Conservation (phyloP, 2,113 vertebrate genomes). For the Buteo buteo region DNA sequence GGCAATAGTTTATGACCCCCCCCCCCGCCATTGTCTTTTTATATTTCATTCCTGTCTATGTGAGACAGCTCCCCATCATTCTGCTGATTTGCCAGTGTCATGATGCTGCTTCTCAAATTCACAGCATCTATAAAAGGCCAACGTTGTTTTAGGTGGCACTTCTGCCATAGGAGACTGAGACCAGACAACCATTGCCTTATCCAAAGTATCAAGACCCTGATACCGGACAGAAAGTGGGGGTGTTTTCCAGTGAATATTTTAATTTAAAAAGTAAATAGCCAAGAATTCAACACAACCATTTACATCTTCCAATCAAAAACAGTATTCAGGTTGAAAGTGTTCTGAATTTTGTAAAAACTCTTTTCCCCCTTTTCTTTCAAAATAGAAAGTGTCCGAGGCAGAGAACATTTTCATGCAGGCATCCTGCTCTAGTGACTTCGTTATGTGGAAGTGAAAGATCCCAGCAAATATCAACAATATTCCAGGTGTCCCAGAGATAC, state of each 20-base stretch:
- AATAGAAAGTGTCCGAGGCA: rapidly evolving
- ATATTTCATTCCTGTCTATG: not conserved
- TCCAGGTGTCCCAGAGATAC: not conserved
- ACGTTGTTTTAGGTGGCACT: not conserved
- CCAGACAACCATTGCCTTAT: not conserved
- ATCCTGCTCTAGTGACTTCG: not conserved
- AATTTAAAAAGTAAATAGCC: not conserved
- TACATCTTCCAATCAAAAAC: not conserved
- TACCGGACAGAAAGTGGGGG: rapidly evolving
- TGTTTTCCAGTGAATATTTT: not conserved
- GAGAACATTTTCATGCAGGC: not conserved
- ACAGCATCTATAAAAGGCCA: not conserved
- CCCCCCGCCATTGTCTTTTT: not conserved
- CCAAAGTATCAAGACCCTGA: not conserved
- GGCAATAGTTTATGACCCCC: not conserved
- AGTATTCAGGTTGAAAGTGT: not conserved
- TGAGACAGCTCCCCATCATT: not conserved
- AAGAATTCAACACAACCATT: not conserved
- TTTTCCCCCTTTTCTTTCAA: not conserved
- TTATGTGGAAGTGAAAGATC: not conserved
- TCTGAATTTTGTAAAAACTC: not conserved
- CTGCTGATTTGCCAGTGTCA: not conserved
- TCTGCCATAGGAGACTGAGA: not conserved
- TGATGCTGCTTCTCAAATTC: not conserved
- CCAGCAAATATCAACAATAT: not conserved